These are phyloP conservation scores for Pangasius larnaudii DNA, from an alignment of 2,797 vertebrate genomes.

Conservation along the genomic window DNA sequence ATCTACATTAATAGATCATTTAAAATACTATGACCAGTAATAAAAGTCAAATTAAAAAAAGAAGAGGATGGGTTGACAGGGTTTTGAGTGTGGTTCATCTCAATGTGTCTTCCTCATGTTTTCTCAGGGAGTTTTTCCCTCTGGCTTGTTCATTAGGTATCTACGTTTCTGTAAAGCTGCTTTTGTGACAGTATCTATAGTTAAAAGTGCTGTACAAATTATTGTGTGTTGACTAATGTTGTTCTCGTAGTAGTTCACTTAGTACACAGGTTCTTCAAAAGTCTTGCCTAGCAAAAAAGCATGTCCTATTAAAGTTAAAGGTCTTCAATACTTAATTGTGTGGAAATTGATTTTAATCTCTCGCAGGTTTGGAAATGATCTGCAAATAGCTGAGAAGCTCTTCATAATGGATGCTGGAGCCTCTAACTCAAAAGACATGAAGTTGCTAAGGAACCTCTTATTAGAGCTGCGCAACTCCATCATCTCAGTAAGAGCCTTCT, in stretches of 20 bases:
- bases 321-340: background rate
- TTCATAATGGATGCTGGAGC: conserved; percentile 93
- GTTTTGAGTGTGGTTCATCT: background rate
- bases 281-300: background rate
- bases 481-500: conserved; percentile 82
- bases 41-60: background rate
- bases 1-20: background rate
- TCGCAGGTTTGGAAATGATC: conserved; percentile 91
- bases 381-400: conserved; percentile 89
- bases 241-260: background rate
- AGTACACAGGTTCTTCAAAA: background rate
- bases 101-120: background rate
- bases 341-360: background rate
- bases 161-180: background rate
- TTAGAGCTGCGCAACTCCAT: conserved; percentile 88
- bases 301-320: background rate
- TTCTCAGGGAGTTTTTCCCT: background rate
- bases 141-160: background rate
- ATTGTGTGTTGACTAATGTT: background rate
- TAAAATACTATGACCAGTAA: background rate
- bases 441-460: conserved; percentile 89
- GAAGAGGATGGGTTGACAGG: background rate
- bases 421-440: conserved; percentile 94
- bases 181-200: background rate
- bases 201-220: background rate